Evolutionary conservation across 2,888 invertebrate species (phyloP).

Genomic region (Conus canariensis): DNA sequence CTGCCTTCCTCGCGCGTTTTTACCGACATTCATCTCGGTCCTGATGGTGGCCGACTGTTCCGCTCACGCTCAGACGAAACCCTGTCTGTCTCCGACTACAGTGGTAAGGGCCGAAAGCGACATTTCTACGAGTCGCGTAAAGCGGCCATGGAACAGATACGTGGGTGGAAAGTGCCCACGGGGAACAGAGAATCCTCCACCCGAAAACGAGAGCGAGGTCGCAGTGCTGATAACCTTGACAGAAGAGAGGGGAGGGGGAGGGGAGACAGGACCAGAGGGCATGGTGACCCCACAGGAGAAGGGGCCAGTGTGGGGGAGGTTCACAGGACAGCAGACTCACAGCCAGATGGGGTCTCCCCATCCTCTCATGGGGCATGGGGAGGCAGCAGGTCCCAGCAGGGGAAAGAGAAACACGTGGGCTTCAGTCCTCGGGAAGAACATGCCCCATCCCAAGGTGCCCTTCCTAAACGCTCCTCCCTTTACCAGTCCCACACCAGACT

Average conservation of each 20-base stretch:
- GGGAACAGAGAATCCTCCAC: slow-evolving; percentile 31
- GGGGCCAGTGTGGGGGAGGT: slow-evolving; percentile 41
- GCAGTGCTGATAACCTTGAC: slow-evolving; percentile 24
- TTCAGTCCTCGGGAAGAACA: slow-evolving; percentile 33
- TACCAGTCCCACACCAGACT: neutral
- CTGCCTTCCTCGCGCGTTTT: slow-evolving; percentile 68
- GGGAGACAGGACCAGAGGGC: neutral
- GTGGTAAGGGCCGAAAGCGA: slow-evolving; percentile 84
- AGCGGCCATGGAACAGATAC: slow-evolving; percentile 72
- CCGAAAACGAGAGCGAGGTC: slow-evolving; percentile 43
- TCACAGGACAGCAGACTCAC: slow-evolving; percentile 42
- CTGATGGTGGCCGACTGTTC: slow-evolving; percentile 69
- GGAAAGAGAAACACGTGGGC: neutral
- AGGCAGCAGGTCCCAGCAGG: neutral
- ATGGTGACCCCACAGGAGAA: slow-evolving; percentile 16
- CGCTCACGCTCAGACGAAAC: slow-evolving; percentile 77
- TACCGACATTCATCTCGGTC: slow-evolving; percentile 62
- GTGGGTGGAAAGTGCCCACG: slow-evolving; percentile 70
- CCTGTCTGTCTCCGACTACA: slow-evolving; percentile 81
- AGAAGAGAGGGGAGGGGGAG: neutral
- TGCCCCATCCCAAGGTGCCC: slow-evolving; percentile 50
- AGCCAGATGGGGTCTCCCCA: slow-evolving; percentile 48
- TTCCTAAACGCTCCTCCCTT: slow-evolving; percentile 50
- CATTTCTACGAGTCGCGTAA: slow-evolving; percentile 71
- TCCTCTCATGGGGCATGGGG: slow-evolving; percentile 32